phyloP scores from a whole-genome alignment of 1,140 invertebrate genomes.

The Acyrthosiphon pisum region DNA sequence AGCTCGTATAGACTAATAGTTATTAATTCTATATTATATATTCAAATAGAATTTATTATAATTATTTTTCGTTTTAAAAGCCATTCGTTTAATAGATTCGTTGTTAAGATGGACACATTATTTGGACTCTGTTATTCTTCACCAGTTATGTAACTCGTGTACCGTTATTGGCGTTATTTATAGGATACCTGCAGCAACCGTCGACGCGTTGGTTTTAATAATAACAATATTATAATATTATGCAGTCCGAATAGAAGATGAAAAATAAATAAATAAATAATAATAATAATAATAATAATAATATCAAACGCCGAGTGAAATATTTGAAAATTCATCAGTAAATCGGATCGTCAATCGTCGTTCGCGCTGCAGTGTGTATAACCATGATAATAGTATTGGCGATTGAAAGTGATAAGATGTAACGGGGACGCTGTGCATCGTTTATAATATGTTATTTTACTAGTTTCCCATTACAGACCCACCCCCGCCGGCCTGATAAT shows the following conservation, averaged over 20 bases:
- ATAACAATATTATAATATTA: no score
- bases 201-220: no score
- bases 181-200: neutral
- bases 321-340: neutral
- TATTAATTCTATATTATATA: neutral
- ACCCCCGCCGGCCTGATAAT: no score
- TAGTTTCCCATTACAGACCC: no score
- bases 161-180: neutral
- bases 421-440: no score
- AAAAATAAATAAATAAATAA: neutral
- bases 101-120: neutral
- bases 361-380: neutral
- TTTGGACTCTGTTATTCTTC: neutral
- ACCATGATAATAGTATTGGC: no score
- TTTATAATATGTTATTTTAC: no score
- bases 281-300: neutral
- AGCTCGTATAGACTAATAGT: neutral
- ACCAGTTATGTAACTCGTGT: neutral
- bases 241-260: neutral
- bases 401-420: no score
- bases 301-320: neutral
- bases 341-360: neutral
- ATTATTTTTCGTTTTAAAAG: neutral
- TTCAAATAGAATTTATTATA: neutral
- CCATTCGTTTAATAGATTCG: neutral